Conservation (phyloP, 53 echinoderm and acorn worm species). For the Holothuria scabra region DNA sequence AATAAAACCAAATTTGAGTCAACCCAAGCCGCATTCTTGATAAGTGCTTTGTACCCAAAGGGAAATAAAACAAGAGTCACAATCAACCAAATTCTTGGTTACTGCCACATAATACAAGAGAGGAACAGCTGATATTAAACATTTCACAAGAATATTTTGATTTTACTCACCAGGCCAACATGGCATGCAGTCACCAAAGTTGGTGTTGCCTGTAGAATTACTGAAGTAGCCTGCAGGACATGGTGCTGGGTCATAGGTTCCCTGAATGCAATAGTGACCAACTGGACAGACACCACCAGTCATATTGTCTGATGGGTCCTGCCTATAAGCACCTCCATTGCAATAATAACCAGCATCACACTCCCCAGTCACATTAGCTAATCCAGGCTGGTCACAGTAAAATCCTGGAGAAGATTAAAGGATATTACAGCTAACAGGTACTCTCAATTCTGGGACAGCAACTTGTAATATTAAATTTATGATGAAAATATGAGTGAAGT, state of each 20-base stretch:
- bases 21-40: too few species aligned
- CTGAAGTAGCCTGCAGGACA: conserved; percentile 92
- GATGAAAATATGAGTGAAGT: too few species aligned
- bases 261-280: conserved; percentile 87
- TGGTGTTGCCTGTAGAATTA: conserved; percentile 80
- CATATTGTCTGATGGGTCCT: conserved; percentile 74
- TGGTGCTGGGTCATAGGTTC: conserved; percentile 82
- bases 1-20: too few species aligned
- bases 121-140: too few species aligned
- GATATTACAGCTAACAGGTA: not conserved
- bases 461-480: too few species aligned
- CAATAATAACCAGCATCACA: conserved; percentile 96
- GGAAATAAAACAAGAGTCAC: too few species aligned
- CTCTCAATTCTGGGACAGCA: too few species aligned
- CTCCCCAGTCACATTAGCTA: conserved; percentile 71
- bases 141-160: too few species aligned
- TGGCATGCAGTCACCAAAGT: conserved; percentile 78
- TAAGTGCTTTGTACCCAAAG: too few species aligned
- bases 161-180: conserved; percentile 75
- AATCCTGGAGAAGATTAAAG: conserved; percentile 60
- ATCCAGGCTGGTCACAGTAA: conserved; percentile 85
- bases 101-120: too few species aligned
- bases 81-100: too few species aligned
- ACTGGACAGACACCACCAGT: conserved; percentile 83
- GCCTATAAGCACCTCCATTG: conserved; percentile 68